Base-by-base conservation (phyloP, 2,888 invertebrate species). In the Latrodectus elegans region DNA sequence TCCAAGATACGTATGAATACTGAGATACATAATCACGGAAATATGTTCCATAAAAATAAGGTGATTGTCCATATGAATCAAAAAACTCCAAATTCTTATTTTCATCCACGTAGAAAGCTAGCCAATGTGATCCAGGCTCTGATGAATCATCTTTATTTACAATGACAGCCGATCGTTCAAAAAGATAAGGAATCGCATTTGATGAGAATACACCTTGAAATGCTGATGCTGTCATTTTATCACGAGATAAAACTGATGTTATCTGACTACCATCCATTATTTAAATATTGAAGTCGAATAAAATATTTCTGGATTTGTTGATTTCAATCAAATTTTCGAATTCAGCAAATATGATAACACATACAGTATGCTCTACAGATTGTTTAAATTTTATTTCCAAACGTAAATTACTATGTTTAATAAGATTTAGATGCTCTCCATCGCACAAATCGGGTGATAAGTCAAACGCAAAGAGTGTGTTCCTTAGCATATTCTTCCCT, bases 381-480 rank as follows among this genome's bases (percentile, higher is more conserved):
- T 51, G 3, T 8, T 11, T n/a, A 53, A 70, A 79, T 65, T 81
- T 81, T 51, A 81, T 51, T 64, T 81, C 73, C 14, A 82, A 8
- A 49, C 75, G 12, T 8, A 82, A 49, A 68, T 83, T 83, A 9
- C 75, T 55, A 14, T 75, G 75, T 64, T n/a, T 64, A 17, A 83
- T 53, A 8, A 70, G 51, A 26, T 64, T 84, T n/a, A 84, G 26
- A 52, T 77, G 65, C 1, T 65, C 84, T 22, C 26, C 77, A 52
- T 55, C 15, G 9, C 82, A 82, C 10, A 82, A 53, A 38, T 75
- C 84, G 4, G 84, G 52, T 9, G 64, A 77, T 14, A 84, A 65
- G 60, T 84, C 64, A 52, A 84, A 77, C 10, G 84, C 64, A 64
- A n/a, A 84, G 0, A 84, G 38, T 1, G 71, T 64, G 52, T 77